Evolutionary conservation across 2,888 invertebrate genomes (phyloP).

Genomic region (Conus canariensis): DNA sequence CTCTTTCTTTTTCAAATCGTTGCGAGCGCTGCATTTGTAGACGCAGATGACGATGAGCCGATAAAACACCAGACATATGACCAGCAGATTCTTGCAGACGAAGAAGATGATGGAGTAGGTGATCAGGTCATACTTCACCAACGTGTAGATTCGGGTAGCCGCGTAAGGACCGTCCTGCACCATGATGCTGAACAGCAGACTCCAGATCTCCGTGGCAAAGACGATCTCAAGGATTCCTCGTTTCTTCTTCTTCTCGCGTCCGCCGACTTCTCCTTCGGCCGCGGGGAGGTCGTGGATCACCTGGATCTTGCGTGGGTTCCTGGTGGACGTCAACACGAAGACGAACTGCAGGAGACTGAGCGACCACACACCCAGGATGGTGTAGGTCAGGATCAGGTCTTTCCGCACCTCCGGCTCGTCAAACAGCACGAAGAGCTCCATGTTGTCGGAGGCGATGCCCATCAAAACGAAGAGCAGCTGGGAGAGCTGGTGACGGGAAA

Average conservation of each 20-base stretch:
- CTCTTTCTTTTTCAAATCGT: slow-evolving; percentile 4
- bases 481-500: slow-evolving; percentile 77
- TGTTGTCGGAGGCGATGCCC: slow-evolving; percentile 76
- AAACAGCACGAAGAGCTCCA: slow-evolving; percentile 71
- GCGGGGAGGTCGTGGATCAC: background rate
- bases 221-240: slow-evolving; percentile 43
- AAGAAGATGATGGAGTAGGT: slow-evolving; percentile 76
- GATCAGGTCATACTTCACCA: slow-evolving; percentile 66
- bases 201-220: slow-evolving; percentile 77
- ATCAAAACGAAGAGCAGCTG: slow-evolving; percentile 78
- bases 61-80: slow-evolving; percentile 67
- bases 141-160: slow-evolving; percentile 66
- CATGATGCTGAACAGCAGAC: slow-evolving; percentile 78
- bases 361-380: slow-evolving; percentile 74
- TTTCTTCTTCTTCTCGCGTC: slow-evolving; percentile 24
- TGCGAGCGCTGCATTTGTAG: background rate
- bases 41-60: slow-evolving; percentile 50
- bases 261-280: background rate
- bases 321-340: slow-evolving; percentile 75
- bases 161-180: slow-evolving; percentile 81
- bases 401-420: slow-evolving; percentile 65
- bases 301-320: slow-evolving; percentile 46
- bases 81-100: slow-evolving; percentile 69
- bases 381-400: slow-evolving; percentile 67
- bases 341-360: slow-evolving; percentile 76